These are phyloP conservation scores for Papilio protenor DNA, from an alignment of 2,888 invertebrate genomes.

Conservation along the genomic window DNA sequence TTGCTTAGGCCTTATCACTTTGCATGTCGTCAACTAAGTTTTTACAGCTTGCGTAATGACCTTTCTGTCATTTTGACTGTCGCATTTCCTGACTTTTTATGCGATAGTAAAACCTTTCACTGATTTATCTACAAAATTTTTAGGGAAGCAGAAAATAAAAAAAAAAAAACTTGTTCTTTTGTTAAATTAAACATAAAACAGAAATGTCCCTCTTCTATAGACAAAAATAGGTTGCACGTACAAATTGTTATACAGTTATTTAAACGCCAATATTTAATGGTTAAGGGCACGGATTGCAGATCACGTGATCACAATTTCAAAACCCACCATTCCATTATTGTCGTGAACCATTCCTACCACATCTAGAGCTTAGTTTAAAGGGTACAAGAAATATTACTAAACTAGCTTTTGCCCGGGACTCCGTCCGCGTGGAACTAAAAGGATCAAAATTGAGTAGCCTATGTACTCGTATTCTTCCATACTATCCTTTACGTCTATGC, in stretches of 20 bases:
- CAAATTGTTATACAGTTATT: neutral
- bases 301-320: no score
- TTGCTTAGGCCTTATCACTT: conserved; percentile 58
- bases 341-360: no score
- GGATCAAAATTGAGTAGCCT: no score
- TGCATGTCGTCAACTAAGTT: conserved; percentile 45
- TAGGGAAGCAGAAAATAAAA: conserved; percentile 20
- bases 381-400: no score
- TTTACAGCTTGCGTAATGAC: conserved; percentile 42
- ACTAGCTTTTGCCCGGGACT: no score
- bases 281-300: no score
- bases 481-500: no score
- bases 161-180: conserved; percentile 17
- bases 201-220: neutral
- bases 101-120: conserved; percentile 45
- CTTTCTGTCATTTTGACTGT: conserved; percentile 36
- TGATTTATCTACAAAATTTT: conserved; percentile 33
- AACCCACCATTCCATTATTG: no score
- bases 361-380: no score
- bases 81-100: conserved; percentile 46
- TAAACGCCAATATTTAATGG: no score
- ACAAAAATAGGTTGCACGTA: neutral
- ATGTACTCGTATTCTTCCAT: no score
- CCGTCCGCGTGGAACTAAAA: no score
- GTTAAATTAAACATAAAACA: neutral